Evolutionary conservation across 2,113 vertebrate genomes (phyloP).

Genomic region (Corythaixoides concolor): DNA sequence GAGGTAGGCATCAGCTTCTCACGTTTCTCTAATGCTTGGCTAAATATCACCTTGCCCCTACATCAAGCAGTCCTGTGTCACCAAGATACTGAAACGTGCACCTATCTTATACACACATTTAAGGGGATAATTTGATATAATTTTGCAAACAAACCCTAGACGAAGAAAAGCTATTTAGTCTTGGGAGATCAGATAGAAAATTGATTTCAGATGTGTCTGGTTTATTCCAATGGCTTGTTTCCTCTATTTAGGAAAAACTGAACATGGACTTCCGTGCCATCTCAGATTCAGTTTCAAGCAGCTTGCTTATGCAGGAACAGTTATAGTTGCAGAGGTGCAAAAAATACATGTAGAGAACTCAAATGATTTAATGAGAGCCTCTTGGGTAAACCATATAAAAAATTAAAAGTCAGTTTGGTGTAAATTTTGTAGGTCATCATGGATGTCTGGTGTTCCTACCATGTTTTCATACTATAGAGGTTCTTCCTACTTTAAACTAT

Average conservation of each 20-base stretch:
- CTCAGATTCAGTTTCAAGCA: not conserved
- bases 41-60: not conserved
- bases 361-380: not conserved
- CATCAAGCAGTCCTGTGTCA: not conserved
- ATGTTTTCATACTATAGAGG: not conserved
- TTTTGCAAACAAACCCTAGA: not conserved
- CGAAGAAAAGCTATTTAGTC: not conserved
- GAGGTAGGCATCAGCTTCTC: not conserved
- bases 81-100: not conserved
- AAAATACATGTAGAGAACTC: not conserved
- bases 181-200: not conserved
- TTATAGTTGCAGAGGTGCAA: not conserved
- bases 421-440: not conserved
- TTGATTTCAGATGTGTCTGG: not conserved
- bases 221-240: not conserved
- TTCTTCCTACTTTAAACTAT: not conserved
- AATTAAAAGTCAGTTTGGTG: not conserved
- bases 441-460: not conserved
- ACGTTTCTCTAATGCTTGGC: not conserved
- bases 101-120: not conserved
- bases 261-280: not conserved
- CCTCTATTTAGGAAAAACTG: not conserved
- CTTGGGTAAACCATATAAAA: not conserved
- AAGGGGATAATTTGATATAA: not conserved
- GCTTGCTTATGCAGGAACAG: not conserved